Conservation (phyloP, 2,888 invertebrate genomes). For the Abrostola tripartita region DNA sequence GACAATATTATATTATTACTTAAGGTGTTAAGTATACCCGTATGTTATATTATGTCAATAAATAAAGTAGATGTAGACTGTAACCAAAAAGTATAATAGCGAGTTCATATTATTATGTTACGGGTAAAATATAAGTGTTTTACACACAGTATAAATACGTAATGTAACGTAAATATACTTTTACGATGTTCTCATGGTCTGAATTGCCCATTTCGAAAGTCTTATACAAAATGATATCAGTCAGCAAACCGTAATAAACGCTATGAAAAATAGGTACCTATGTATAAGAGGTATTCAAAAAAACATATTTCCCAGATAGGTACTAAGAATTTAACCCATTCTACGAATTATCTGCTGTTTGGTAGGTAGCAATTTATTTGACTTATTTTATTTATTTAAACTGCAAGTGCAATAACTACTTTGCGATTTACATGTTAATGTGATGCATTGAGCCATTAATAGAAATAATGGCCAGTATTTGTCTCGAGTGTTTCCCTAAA, state of each 20-base stretch:
- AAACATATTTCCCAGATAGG: too few species aligned
- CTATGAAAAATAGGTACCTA: conserved; percentile 11
- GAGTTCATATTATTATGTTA: conserved; percentile 25
- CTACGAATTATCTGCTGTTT: too few species aligned
- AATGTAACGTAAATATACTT: conserved; percentile 65
- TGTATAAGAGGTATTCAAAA: background rate
- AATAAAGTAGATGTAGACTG: conserved; percentile 7
- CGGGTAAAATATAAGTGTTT: conserved; percentile 23
- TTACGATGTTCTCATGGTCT: conserved; percentile 70
- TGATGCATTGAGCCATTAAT: background rate
- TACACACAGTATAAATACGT: conserved; percentile 32
- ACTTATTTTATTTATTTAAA: too few species aligned
- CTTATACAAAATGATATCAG: conserved; percentile 50
- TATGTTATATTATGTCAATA: background rate
- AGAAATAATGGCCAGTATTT: too few species aligned
- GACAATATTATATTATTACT: conserved; percentile 44
- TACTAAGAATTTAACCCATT: too few species aligned
- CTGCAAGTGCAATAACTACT: background rate
- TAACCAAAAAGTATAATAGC: conserved; percentile 11
- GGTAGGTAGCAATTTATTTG: too few species aligned
- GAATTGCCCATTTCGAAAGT: conserved; percentile 59
- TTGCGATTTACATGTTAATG: background rate
- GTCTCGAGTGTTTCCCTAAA: background rate
- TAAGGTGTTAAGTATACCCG: conserved; percentile 25
- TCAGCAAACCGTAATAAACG: conserved; percentile 37